phyloP scores from a whole-genome alignment of 1,140 invertebrate species.

The Babylonia areolata region DNA sequence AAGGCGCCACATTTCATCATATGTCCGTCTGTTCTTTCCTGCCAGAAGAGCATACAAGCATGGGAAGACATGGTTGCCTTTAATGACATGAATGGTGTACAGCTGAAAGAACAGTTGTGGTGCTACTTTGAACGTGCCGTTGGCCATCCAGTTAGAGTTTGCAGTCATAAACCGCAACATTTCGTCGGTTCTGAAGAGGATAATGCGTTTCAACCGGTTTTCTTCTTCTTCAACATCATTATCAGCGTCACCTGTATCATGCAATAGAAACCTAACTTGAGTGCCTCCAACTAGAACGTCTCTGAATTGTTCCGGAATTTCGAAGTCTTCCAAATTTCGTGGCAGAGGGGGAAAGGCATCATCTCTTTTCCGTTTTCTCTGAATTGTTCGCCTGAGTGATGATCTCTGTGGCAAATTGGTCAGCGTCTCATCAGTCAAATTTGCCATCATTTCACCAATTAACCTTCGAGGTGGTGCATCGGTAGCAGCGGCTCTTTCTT shows the following conservation, averaged over 20 bases:
- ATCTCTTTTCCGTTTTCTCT: constrained; percentile 15
- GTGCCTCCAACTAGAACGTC: background rate
- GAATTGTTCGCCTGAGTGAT: constrained; percentile 1
- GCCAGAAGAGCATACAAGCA: background rate
- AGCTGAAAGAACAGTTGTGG: background rate
- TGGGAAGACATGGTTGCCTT: constrained; percentile 7
- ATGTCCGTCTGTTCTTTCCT: background rate
- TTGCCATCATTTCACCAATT: too few species aligned
- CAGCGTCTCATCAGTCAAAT: constrained; percentile 1
- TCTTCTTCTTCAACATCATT: background rate
- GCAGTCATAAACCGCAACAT: too few species aligned
- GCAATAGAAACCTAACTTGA: background rate
- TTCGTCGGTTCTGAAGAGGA: background rate
- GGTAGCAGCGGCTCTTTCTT: constrained; percentile 8
- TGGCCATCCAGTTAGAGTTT: constrained; percentile 11
- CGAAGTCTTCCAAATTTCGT: background rate
- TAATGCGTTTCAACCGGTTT: constrained; percentile 10
- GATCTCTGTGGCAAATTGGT: background rate
- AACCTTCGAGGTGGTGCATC: background rate
- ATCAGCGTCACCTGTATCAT: background rate
- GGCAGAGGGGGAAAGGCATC: constrained; percentile 6
- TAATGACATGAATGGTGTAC: constrained; percentile 10
- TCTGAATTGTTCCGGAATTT: background rate
- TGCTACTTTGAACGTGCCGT: constrained; percentile 8
- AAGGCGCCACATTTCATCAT: constrained; percentile 3